Evolutionary conservation across 2,113 vertebrate species (phyloP), one percentile per base, ranked within the genome.

Genomic region (Eulemur macaco): DNA sequence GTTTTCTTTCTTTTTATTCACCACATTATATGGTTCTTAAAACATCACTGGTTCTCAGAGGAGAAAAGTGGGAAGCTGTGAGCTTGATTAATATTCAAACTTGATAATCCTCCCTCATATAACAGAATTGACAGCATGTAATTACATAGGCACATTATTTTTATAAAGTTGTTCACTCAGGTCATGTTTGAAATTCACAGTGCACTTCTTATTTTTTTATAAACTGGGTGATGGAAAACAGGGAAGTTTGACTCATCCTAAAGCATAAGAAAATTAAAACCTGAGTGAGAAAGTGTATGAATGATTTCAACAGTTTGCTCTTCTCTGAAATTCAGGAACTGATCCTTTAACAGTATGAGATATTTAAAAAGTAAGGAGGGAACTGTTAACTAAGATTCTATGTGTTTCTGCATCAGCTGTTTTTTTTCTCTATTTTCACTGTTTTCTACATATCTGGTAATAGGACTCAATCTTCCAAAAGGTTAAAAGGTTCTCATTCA

Each of bases 151-250:
- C 8, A 93, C 23, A 78, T 71, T 69, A 92, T 89, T 96, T 97
- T 96, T 80, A 94, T 80, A 82, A 91, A 86, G 76, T 0, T 96
- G 90, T 39, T 96, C 69, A 92, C 34, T 91, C 23, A 17, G 17
- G 12, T 77, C 78, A 89, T 27, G 9, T 84, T 97, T 77, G 52
- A 95, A 95, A 97, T 31, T 93, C 81, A 91, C 47, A 86, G 63
- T 56, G 78, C 29, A 74, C 76, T 95, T 98, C 86, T 77, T 87
- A 17, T 73, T 97, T 86, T 84, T 87, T 74, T 90, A 91, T 13
- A 80, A 93, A 86, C 42, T 80, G 29, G 50, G n/a, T 74, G n/a
- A 25, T 54, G 8, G 4, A 34, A 97, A 98, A 96, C 27, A 95
- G 29, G 66, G 50, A 73, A 21, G 18, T 90, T 81, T 76, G 74